phyloP scores from a whole-genome alignment of 2,113 vertebrate species.

The Eclectus roratus region DNA sequence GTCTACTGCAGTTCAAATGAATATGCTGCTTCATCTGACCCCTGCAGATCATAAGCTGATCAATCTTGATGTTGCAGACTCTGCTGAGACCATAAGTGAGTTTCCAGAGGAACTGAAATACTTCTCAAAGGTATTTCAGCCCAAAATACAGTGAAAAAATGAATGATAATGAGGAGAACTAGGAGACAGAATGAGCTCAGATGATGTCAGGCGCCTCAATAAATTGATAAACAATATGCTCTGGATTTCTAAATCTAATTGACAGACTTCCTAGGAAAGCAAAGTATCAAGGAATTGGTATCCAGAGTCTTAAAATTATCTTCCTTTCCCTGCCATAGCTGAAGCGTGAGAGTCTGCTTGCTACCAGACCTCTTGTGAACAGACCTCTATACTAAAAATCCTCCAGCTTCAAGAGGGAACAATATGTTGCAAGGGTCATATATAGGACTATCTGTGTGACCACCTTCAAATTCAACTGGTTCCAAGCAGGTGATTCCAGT shows the following conservation, averaged over 20 bases:
- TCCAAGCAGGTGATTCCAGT: not conserved
- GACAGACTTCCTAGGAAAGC: conserved; percentile 47
- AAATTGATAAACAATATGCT: conserved; percentile 20
- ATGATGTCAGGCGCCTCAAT: not conserved
- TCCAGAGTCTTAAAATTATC: not conserved
- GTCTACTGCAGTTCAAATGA: conserved; percentile 1
- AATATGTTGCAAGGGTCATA: not conserved
- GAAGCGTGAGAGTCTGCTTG: not conserved
- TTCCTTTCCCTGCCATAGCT: not conserved
- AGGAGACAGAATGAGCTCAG: not conserved
- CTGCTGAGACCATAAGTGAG: conserved; percentile 30
- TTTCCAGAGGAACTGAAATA: conserved; percentile 46
- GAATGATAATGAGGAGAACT: not conserved
- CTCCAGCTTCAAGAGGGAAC: not conserved
- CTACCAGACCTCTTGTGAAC: not conserved
- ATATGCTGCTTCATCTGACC: not conserved
- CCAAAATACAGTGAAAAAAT: conserved; percentile 22
- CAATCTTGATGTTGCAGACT: not conserved
- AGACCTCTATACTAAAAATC: not conserved
- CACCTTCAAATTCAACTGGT: not conserved
- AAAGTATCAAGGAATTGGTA: not conserved
- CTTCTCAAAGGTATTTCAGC: not conserved
- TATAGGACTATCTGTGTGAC: not conserved
- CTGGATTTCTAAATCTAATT: conserved; percentile 36
- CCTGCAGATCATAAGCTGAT: not conserved